phyloP scores from a whole-genome alignment of 2,797 vertebrate genomes.

The Xerus rutilus region DNA sequence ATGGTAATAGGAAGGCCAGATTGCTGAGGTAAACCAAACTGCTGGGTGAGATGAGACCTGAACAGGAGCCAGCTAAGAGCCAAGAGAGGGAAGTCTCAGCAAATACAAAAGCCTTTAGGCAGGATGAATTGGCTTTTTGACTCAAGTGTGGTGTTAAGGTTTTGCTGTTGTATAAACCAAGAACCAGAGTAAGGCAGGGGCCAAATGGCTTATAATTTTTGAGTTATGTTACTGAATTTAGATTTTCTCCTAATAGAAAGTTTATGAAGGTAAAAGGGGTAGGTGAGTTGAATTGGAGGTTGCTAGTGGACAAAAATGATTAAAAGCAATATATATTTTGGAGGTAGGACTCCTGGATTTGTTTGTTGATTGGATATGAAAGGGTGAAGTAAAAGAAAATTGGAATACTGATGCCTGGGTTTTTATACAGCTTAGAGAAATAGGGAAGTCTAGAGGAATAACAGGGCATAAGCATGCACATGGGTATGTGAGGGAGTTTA shows the following conservation, averaged over 20 bases:
- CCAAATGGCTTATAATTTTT: not conserved
- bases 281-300: not conserved
- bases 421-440: not conserved
- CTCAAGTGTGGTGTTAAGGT: not conserved
- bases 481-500: not conserved
- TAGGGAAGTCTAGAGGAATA: not conserved
- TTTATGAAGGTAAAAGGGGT: conserved; percentile 7
- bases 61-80: not conserved
- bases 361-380: not conserved
- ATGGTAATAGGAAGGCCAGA: not conserved
- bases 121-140: not conserved
- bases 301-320: not conserved
- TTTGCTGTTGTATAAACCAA: not conserved
- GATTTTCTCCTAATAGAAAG: not conserved
- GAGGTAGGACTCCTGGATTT: not conserved
- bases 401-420: not conserved
- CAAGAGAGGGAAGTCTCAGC: not conserved
- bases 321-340: not conserved
- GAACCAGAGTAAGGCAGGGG: not conserved
- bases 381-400: not conserved
- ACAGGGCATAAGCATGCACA: not conserved
- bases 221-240: not conserved
- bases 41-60: not conserved
- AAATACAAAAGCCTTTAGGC: not conserved
- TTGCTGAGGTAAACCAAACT: too few relatives aligned